Percentiles rank a stretch among this genome's conserved stretches.
Evolutionary conservation across 92 coral and sea anemone genomes (phyloP).

Genomic region (Epizoanthus ramosus): DNA sequence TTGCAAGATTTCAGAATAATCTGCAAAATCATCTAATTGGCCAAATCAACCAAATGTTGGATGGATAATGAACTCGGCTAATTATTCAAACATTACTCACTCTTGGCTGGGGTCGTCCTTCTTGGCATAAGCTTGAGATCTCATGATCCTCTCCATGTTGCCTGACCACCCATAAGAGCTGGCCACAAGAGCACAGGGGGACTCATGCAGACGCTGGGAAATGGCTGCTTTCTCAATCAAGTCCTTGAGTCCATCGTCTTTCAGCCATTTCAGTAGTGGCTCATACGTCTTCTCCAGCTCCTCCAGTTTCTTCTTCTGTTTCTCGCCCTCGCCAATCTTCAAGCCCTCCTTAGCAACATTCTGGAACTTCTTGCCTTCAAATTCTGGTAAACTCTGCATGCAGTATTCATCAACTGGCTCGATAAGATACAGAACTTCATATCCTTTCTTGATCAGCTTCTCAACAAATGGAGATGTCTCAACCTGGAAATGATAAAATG

Average conservation of each 20-base stretch:
- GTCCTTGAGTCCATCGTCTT: slow-evolving; percentile 96
- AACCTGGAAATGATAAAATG: slow-evolving; percentile 55
- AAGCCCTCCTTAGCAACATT: slow-evolving; percentile 98
- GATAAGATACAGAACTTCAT: slow-evolving; percentile 89
- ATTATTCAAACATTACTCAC: slow-evolving; percentile 60
- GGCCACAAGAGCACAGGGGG: slow-evolving; percentile 99
- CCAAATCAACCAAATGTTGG: too few relatives aligned
- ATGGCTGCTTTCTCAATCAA: slow-evolving; percentile 94
- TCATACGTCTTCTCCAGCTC: slow-evolving; percentile 94
- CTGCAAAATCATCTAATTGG: too few relatives aligned
- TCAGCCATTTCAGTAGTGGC: slow-evolving; percentile 96
- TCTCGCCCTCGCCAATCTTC: slow-evolving; percentile 90
- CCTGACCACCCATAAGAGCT: slow-evolving; percentile 99
- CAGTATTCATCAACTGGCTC: slow-evolving; percentile 99
- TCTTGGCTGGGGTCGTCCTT: slow-evolving; percentile 86
- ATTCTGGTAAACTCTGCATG: slow-evolving; percentile 98
- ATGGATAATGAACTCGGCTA: too few relatives aligned
- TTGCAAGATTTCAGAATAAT: too few relatives aligned
- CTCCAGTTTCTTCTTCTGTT: slow-evolving; percentile 89
- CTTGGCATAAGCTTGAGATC: slow-evolving; percentile 98
- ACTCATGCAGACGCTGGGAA: slow-evolving; percentile 90
- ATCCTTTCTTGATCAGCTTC: slow-evolving; percentile 90
- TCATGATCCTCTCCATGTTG: slow-evolving; percentile 98
- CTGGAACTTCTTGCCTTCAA: slow-evolving; percentile 99
- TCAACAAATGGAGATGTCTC: slow-evolving; percentile 98